Percentiles rank a stretch among this genome's conserved stretches.
Conservation (phyloP, 2,888 invertebrate genomes). For the Sisyra terminalis region DNA sequence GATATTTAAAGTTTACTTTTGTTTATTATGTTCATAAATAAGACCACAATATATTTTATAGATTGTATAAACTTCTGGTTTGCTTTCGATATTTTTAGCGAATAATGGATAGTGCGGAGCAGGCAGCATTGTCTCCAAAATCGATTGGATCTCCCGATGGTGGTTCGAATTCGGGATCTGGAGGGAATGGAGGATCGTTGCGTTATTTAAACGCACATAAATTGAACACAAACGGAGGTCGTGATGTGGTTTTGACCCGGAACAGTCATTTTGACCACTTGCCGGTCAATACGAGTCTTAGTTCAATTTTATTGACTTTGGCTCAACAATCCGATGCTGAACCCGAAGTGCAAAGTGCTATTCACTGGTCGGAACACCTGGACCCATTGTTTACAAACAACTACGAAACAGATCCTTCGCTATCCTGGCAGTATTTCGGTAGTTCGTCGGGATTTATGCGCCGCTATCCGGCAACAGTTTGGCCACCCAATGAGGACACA, state of each 20-base stretch:
- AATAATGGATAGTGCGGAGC: constrained; percentile 82
- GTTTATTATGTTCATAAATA: no score
- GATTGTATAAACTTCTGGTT: not conserved
- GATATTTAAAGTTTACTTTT: no score
- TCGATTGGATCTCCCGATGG: not conserved
- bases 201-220: constrained; percentile 70
- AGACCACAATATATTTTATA: no score
- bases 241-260: constrained; percentile 53
- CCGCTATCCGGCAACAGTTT: constrained; percentile 79
- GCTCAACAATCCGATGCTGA: constrained; percentile 32
- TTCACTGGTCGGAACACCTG: constrained; percentile 88
- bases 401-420: constrained; percentile 73
- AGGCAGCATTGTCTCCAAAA: constrained; percentile 59
- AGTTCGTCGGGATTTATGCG: constrained; percentile 90
- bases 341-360: constrained; percentile 68
- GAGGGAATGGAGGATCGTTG: constrained; percentile 25
- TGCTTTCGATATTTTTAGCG: constrained; percentile 37
- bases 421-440: constrained; percentile 99
- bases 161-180: constrained; percentile 9
- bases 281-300: constrained; percentile 67
- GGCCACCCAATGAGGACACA: constrained; percentile 58
- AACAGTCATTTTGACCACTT: constrained; percentile 77
- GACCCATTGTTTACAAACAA: constrained; percentile 82
- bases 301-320: constrained; percentile 72
- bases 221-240: constrained; percentile 50